Percentiles rank a stretch among this genome's conserved stretches.
Evolutionary conservation across 1,140 invertebrate genomes (phyloP).

Genomic region (Cephus cinctus): DNA sequence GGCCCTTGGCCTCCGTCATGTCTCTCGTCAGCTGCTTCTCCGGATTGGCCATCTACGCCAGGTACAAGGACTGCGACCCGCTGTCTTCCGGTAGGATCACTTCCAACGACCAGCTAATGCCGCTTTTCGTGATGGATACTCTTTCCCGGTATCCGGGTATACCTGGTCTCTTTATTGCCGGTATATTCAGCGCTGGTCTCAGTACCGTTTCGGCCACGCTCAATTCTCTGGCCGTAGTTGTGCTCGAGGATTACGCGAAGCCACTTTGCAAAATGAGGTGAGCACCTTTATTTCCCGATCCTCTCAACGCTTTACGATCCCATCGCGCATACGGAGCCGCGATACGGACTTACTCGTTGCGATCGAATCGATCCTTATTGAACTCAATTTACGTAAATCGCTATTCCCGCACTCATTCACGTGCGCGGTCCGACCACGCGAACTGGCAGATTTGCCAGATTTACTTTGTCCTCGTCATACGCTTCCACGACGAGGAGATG

Average conservation of each 20-base stretch:
- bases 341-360: too few relatives aligned
- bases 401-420: too few relatives aligned
- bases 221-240: constrained; percentile 83
- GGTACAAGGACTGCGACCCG: constrained; percentile 76
- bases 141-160: constrained; percentile 69
- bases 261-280: constrained; percentile 31
- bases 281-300: too few relatives aligned
- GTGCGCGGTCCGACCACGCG: too few relatives aligned
- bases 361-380: too few relatives aligned
- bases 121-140: constrained; percentile 75
- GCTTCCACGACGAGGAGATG: too few relatives aligned
- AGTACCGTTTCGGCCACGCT: constrained; percentile 84
- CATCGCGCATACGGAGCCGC: too few relatives aligned
- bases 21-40: constrained; percentile 72
- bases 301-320: too few relatives aligned
- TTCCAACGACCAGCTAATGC: constrained; percentile 65
- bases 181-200: constrained; percentile 71
- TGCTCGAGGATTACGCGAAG: constrained; percentile 79
- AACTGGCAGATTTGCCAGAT: too few relatives aligned
- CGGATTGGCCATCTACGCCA: constrained; percentile 77
- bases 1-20: constrained; percentile 66
- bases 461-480: too few relatives aligned
- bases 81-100: constrained; percentile 58
- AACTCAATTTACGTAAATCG: too few relatives aligned
- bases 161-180: constrained; percentile 60